These are phyloP conservation scores for Uropsilus gracilis DNA, from an alignment of 2,113 vertebrate species.

Conservation along the genomic window DNA sequence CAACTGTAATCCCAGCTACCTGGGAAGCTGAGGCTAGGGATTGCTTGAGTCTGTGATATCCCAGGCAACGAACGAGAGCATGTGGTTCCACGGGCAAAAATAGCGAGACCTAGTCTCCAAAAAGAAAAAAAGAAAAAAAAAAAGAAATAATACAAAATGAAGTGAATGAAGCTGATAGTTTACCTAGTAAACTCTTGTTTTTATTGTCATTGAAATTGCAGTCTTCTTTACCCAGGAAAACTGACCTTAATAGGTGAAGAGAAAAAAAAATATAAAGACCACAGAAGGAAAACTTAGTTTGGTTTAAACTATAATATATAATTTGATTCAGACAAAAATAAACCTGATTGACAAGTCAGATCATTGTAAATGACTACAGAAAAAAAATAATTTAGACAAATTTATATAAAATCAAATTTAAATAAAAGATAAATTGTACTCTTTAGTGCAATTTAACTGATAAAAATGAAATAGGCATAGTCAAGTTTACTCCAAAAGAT, in stretches of 20 bases:
- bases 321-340: background rate
- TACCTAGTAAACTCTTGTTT: background rate
- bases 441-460: background rate
- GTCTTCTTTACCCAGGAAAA: conserved; percentile 17
- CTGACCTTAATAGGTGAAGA: background rate
- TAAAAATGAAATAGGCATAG: conserved; percentile 7
- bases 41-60: no score
- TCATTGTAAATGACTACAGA: background rate
- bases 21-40: no score
- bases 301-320: background rate
- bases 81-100: no score
- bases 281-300: background rate
- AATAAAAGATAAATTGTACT: background rate
- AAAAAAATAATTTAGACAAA: conserved; percentile 5
- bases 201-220: background rate
- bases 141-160: conserved; percentile 31
- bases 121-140: no score
- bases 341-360: background rate
- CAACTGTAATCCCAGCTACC: no score
- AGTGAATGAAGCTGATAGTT: background rate
- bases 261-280: background rate
- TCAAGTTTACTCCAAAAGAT: background rate
- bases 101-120: no score
- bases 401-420: background rate
- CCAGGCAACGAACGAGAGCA: no score